Base-by-base conservation (phyloP, 2,113 vertebrate genomes). In the Empidonax alnorum region DNA sequence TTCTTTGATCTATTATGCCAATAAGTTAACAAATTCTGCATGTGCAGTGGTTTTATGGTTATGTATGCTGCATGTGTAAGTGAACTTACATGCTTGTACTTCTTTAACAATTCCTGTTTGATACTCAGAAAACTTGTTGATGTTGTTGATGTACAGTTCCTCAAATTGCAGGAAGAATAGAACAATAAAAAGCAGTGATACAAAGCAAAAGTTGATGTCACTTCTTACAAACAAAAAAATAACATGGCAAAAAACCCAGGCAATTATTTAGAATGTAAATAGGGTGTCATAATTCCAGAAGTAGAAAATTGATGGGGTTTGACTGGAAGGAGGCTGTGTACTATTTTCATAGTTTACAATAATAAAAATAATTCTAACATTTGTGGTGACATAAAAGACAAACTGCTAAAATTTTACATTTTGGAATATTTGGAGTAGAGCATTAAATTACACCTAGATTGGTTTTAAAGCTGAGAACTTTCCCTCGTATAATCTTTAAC, bases 291-390 rank as follows among this genome's bases (percentile, higher is more conserved):
- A 72, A 76, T 76, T 63, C 31, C 77, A 87, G 53, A 79, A 95
- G 84, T 42, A 80, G 35, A 79, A 91, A 85, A 93, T 83, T 83
- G 53, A 53, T 93, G 71, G 6, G 15, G 76, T 94, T 91, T 93
- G 27, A 53, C 67, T 77, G 47, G 37, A 35, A 94, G 44, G n/a
- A 93, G 82, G 42, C 78, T 90, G 62, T 42, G 25, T 73, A 33
- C 41, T 82, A 30, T 73, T 89, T 95, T 96, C 77, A 89, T 58
- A 69, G 69, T 93, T 95, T 80, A 82, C 63, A 83, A 67, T 91
- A 82, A 90, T 95, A 95, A 87, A 95, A 91, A 80, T 93, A 93
- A 89, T 89, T 90, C 62, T 58, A 80, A 46, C 50, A 59, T 46
- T 97, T 93, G 24, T 37, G 56, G 31, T 89, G 42, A 42, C 77